Base-by-base conservation (phyloP, 1,140 invertebrate genomes). In the Scaptomyza pallida region DNA sequence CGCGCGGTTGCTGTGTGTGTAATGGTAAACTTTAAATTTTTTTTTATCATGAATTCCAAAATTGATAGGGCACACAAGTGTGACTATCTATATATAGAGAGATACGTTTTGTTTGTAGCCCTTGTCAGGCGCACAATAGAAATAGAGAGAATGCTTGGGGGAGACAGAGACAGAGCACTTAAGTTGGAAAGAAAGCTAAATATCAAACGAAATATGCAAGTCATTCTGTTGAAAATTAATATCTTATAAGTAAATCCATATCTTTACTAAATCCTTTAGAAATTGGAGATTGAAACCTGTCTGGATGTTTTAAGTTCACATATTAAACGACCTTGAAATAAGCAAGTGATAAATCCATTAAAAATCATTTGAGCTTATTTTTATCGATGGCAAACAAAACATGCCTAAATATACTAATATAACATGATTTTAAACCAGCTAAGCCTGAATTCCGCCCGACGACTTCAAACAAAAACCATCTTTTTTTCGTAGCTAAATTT, bases 51-150 rank as follows among this genome's bases (percentile, higher is more conserved):
- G 65, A 86, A 86, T 75, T 85, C 67, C 63, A 60, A 81, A 77
- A 85, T 85, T 85, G 77, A 85, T 85, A 82, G 78, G 67, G 72
- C 64, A 19, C 74, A 63, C 63, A 74, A 64, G 72, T 81, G 72
- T 69, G 59, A 54, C 70, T 62, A 76, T 67, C 72, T 57, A 54
- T 9, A 12, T 2, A 23, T 12, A 52, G 8, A 30, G 3, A 43
- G 8, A 8, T 6, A 12, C 23, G 19, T 17, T 26, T 37, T 8
- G n/a, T 33, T 48, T 51, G 15, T 16, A 30, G 17, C n/a, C 10
- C 47, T 30, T 17, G 35, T 4, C 21, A 37, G 12, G 9, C 21
- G 21, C 12, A 26, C 35, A 16, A 51, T 10, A 30, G 13, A 43
- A 30, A 10, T 5, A n/a, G 26, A 30, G n/a, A 2, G 21, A 21